Base-by-base conservation (phyloP, 2,888 invertebrate species). In the Aphidoletes aphidimyza region DNA sequence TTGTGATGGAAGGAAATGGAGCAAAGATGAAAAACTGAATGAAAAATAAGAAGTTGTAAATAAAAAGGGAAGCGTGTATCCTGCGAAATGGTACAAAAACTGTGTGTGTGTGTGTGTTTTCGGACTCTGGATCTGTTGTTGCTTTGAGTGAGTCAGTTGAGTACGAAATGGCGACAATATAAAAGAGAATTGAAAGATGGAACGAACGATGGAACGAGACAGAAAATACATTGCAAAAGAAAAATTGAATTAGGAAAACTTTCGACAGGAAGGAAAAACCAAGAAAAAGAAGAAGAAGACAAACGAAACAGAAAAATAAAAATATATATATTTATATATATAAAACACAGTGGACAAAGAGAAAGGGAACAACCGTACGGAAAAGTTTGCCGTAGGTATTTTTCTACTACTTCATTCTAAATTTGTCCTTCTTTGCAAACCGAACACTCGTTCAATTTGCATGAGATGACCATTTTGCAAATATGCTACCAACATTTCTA, bases 251-350 rank as follows among this genome's bases (percentile, higher is more conserved):
- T 81, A n/a, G n/a, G 39, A 83, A 83, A 83, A 83, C 39, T 83
- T 83, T 42, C 42, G 42, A 83, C 83, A 83, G 83, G 83, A 83
- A 83, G 83, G 83, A 81, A 69, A 69, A 69, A 69, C 69, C 69
- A 69, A 69, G 69, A 69, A 69, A 69, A 69, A 69, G 69, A 34
- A 30, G 30, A 81, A 69, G 30, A 30, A 30, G 69, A 69, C 69
- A 69, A 69, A 69, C 30, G n/a, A 30, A 69, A 37, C 19, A 22
- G 81, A 39, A 81, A 81, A 45, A n/a, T n/a, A n/a, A n/a, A n/a
- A n/a, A n/a, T n/a, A n/a, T n/a, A n/a, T n/a, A n/a, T n/a, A n/a
- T n/a, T n/a, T n/a, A n/a, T n/a, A n/a, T n/a, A n/a, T n/a, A n/a
- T n/a, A n/a, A n/a, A n/a, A n/a, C n/a, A n/a, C n/a, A 69, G 30